These are phyloP conservation scores for Ormyrus nitidulus DNA, from an alignment of 2,888 invertebrate genomes.

Conservation along the genomic window DNA sequence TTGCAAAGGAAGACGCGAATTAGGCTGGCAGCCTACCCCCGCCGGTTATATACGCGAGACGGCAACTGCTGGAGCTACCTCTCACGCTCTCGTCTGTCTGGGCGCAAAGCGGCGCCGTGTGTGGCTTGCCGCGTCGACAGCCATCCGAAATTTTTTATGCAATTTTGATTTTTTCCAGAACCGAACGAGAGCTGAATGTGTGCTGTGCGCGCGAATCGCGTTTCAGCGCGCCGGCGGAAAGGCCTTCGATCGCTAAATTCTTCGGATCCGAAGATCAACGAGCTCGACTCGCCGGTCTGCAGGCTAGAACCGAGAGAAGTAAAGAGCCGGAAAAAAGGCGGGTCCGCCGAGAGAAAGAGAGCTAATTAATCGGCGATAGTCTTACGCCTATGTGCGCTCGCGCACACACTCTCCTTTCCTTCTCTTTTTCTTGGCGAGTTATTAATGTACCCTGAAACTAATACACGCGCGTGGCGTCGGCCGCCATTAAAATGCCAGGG, in stretches of 20 bases:
- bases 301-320: too few species aligned
- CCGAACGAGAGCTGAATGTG: too few species aligned
- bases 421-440: constrained; percentile 63
- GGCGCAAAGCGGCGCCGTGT: background rate
- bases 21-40: constrained; percentile 63
- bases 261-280: too few species aligned
- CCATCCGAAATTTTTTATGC: too few species aligned
- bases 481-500: constrained; percentile 74
- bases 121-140: too few species aligned
- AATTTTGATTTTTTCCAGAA: too few species aligned
- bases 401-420: background rate
- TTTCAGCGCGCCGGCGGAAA: background rate
- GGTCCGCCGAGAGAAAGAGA: background rate
- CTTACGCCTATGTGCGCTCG: constrained; percentile 54
- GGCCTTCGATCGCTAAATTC: too few species aligned
- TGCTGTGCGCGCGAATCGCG: background rate
- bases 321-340: too few species aligned
- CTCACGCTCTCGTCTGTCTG: constrained; percentile 29
- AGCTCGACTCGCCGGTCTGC: too few species aligned
- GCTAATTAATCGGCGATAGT: constrained; percentile 71
- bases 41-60: background rate
- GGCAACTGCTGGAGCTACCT: constrained; percentile 26
- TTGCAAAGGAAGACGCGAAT: constrained; percentile 75
- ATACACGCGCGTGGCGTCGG: constrained; percentile 67
- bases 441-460: constrained; percentile 73